Conservation (phyloP, 2,888 invertebrate genomes). For the Trissonchulus latispiculum region DNA sequence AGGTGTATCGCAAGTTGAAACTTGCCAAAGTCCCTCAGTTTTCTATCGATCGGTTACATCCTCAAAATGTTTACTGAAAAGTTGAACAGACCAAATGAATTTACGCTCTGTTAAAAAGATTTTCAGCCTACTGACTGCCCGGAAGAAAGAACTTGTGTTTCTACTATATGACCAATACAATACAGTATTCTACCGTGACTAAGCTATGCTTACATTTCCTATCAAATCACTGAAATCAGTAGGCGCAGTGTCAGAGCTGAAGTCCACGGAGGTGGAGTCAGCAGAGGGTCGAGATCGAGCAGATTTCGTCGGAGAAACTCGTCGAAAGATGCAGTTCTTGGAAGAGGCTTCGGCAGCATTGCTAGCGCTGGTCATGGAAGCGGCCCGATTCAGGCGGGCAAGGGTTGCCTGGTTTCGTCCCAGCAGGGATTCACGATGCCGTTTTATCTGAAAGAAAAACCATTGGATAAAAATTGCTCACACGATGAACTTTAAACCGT, state of each 20-base stretch:
- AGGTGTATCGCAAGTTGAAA: too few relatives aligned
- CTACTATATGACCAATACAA: background rate
- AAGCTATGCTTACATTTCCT: background rate
- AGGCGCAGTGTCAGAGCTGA: too few relatives aligned
- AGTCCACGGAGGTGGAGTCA: too few relatives aligned
- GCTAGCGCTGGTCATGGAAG: background rate
- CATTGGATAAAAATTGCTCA: too few relatives aligned
- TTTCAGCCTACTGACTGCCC: background rate
- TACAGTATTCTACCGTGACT: background rate
- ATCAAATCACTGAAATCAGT: too few relatives aligned
- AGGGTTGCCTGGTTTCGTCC: background rate
- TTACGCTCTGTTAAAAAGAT: background rate
- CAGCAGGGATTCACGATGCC: conserved; percentile 7
- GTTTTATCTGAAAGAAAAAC: too few relatives aligned
- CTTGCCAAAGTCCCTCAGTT: too few relatives aligned
- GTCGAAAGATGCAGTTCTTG: background rate
- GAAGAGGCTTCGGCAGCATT: background rate
- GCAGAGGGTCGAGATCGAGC: too few relatives aligned
- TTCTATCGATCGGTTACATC: too few relatives aligned
- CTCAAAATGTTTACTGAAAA: too few relatives aligned
- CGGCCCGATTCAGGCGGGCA: background rate
- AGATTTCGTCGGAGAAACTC: conserved; percentile 6
- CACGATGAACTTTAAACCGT: too few relatives aligned
- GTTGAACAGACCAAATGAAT: background rate
- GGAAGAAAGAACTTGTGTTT: background rate